A percentile compares a stretch with the other conserved stretches of the same genome.
Conservation (phyloP, 2,797 vertebrate species). For the Lithobates pipiens region DNA sequence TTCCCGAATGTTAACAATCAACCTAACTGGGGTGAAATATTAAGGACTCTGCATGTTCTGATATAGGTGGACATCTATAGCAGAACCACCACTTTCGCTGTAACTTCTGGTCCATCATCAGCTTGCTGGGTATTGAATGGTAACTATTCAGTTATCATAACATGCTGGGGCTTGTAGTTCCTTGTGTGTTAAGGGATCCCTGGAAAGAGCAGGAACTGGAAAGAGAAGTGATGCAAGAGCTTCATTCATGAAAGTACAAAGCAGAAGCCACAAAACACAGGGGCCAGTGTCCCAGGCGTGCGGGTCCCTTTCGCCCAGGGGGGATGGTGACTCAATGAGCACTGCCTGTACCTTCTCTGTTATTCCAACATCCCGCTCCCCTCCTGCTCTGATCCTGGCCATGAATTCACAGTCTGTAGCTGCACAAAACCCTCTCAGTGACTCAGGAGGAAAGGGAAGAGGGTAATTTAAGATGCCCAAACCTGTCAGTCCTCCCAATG, state of each 20-base stretch:
- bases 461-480: conserved; percentile 58
- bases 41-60: too few relatives aligned
- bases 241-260: background rate
- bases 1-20: too few relatives aligned
- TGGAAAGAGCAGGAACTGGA: background rate
- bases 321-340: conserved; percentile 43
- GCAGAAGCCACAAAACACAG: background rate
- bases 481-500: conserved; percentile 44
- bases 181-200: background rate
- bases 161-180: background rate
- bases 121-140: too few relatives aligned
- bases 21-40: too few relatives aligned
- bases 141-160: background rate
- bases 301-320: conserved; percentile 6
- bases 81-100: too few relatives aligned
- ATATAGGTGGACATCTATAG: too few relatives aligned
- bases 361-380: conserved; percentile 31
- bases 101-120: too few relatives aligned
- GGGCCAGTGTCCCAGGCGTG: conserved; percentile 2
- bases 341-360: conserved; percentile 25
- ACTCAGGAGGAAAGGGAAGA: conserved; percentile 53
- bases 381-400: conserved; percentile 37
- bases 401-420: conserved; percentile 52
- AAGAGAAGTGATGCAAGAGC: background rate
- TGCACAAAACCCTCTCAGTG: conserved; percentile 56